Evolutionary conservation across 1,140 invertebrate species (phyloP).

Genomic region (Pseudomyrmex gracilis): DNA sequence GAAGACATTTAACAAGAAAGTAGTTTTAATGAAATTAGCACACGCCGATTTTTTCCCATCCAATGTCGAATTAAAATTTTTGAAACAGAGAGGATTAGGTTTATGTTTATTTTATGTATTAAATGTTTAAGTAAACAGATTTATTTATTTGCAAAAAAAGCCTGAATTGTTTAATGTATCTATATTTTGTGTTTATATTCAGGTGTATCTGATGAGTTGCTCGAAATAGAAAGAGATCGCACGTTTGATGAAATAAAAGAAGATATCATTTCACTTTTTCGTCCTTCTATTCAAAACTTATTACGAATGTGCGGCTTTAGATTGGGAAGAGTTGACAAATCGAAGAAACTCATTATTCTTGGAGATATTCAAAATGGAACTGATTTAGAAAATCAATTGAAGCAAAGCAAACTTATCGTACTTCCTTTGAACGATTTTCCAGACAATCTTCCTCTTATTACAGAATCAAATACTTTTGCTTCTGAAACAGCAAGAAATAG

Average conservation of each 20-base stretch:
- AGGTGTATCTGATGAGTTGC: too few relatives aligned
- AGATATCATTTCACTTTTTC: too few relatives aligned
- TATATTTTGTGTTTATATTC: not conserved
- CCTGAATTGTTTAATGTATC: too few relatives aligned
- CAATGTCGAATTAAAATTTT: slow-evolving; percentile 1
- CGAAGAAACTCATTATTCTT: not conserved
- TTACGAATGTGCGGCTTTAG: too few relatives aligned
- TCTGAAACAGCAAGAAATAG: not conserved
- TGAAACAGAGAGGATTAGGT: slow-evolving; percentile 22
- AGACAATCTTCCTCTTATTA: too few relatives aligned
- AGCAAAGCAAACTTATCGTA: too few relatives aligned
- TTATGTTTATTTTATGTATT: not conserved
- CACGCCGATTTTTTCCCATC: slow-evolving; percentile 18
- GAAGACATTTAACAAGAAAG: not conserved
- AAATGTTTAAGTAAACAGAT: not conserved
- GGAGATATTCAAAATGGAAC: not conserved
- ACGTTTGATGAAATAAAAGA: too few relatives aligned
- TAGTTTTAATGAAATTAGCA: slow-evolving; percentile 9
- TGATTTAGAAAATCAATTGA: not conserved
- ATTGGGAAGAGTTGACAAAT: not conserved
- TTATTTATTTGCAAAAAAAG: not conserved
- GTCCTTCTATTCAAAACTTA: too few relatives aligned
- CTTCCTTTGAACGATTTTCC: too few relatives aligned
- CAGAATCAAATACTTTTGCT: not conserved
- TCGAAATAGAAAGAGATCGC: too few relatives aligned